Base-by-base conservation (phyloP, 2,888 invertebrate species). In the Rotaria socialis region DNA sequence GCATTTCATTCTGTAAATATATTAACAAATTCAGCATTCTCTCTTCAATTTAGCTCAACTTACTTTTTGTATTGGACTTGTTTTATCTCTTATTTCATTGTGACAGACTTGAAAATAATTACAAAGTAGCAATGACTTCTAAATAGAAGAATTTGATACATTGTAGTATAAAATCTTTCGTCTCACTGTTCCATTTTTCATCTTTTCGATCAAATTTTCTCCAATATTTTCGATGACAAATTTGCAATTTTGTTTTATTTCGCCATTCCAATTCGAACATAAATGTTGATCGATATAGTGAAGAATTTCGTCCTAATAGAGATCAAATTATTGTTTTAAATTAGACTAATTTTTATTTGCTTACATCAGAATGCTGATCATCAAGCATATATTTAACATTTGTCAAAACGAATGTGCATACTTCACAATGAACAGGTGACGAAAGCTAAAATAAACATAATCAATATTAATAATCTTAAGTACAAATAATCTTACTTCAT, bases 341-440 rank as follows among this genome's bases (percentile, higher is more conserved):
- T 35, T 35, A 35, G 35, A 35, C 2, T 24, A 7, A 56, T 67
- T 7, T 41, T 4, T 24, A 43, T 47, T 35, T 16, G 41, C 56
- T 85, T 74, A 27, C 60, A 14, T 85, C 84, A 19, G 75, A 56
- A 84, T 24, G 41, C 80, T 85, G 80, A 41, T 11, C 75, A 22
- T 75, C 27, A 19, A 86, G 24, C 85, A 86, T 85, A 24, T 50
- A 19, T 56, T 85, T 80, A 41, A 74, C 55, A 58, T 74, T 35
- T 27, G 85, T n/a, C 55, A 85, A 75, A 35, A 86, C 85, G 27
- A 85, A 60, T 58, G 86, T 86, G 56, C 86, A 86, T 56, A 85
- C 41, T 74, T 85, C 85, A 84, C 86, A 86, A 24, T 43, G 74
- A 56, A 55, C 47, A 22, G 75, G 55, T 16, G 35, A 3, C 10